Percentiles rank a stretch among this genome's conserved stretches.
Conservation (phyloP, 2,797 vertebrate species). For the Eptatretus atami region DNA sequence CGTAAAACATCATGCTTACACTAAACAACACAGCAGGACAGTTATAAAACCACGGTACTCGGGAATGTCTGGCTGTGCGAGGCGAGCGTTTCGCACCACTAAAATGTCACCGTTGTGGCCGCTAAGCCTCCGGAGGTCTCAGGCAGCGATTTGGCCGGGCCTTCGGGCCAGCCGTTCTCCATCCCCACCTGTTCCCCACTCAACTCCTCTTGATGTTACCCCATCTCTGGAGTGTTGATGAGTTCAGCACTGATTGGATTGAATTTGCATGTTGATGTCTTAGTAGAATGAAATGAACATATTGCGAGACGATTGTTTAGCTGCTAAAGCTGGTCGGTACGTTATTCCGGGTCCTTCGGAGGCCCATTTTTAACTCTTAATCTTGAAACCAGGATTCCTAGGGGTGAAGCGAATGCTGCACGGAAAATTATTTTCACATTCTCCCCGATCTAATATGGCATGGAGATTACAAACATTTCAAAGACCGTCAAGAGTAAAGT, state of each 20-base stretch:
- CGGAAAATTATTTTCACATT: slow-evolving; percentile 5
- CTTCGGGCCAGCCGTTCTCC: too few species aligned
- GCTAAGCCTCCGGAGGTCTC: too few species aligned
- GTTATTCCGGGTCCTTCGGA: background rate
- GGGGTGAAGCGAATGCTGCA: background rate
- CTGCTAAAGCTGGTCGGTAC: background rate
- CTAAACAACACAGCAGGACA: too few species aligned
- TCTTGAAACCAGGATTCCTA: background rate
- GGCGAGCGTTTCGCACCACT: too few species aligned
- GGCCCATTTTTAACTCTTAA: background rate
- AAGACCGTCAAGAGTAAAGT: slow-evolving; percentile 3
- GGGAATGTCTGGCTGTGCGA: too few species aligned
- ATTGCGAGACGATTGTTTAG: background rate
- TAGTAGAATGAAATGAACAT: slow-evolving; percentile 3
- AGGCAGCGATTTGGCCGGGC: too few species aligned
- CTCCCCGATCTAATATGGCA: slow-evolving; percentile 3
- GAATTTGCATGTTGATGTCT: slow-evolving; percentile 5
- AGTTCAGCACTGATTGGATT: slow-evolving; percentile 1
- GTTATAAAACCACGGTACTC: too few species aligned
- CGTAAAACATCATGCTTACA: too few species aligned
- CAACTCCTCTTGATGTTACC: too few species aligned
- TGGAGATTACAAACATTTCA: slow-evolving; percentile 1
- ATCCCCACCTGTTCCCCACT: too few species aligned
- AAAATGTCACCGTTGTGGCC: too few species aligned
- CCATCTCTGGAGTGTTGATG: background rate